Evolutionary conservation across 2,888 invertebrate species (phyloP).

Genomic region (Eupsilia transversa): DNA sequence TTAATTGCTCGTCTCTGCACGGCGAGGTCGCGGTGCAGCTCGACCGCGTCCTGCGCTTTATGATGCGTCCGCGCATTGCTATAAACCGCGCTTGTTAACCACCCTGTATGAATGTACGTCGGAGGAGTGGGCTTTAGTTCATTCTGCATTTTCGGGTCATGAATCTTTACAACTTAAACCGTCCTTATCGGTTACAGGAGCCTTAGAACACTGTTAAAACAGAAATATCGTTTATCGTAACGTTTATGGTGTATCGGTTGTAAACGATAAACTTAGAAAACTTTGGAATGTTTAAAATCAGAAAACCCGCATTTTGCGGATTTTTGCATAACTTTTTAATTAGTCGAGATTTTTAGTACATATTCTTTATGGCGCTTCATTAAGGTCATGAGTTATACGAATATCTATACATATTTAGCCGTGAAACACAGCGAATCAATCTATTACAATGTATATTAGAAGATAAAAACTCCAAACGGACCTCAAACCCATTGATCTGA

Average conservation of each 20-base stretch:
- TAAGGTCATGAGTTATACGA: too few relatives aligned
- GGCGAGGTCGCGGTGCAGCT: conserved; percentile 12
- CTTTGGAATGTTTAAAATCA: too few relatives aligned
- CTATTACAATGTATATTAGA: too few relatives aligned
- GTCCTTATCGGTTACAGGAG: background rate
- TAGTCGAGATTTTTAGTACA: too few relatives aligned
- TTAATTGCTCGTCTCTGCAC: conserved; percentile 51
- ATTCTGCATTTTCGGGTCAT: conserved; percentile 1
- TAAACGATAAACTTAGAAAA: background rate
- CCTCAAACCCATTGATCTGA: background rate
- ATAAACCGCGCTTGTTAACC: conserved; percentile 73
- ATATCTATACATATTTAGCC: too few relatives aligned
- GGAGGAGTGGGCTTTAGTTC: background rate
- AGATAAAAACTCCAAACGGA: background rate
- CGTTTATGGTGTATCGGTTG: background rate
- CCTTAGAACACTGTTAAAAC: too few relatives aligned
- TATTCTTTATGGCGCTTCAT: too few relatives aligned
- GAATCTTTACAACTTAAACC: background rate
- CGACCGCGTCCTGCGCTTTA: conserved; percentile 30
- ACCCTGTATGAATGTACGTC: conserved; percentile 15
- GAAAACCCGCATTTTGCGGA: too few relatives aligned
- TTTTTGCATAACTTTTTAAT: too few relatives aligned
- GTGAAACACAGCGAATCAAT: too few relatives aligned
- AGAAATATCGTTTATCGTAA: background rate
- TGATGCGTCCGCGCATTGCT: conserved; percentile 52